Conservation (phyloP, 2,888 invertebrate species). For the Ormyrus thymus region DNA sequence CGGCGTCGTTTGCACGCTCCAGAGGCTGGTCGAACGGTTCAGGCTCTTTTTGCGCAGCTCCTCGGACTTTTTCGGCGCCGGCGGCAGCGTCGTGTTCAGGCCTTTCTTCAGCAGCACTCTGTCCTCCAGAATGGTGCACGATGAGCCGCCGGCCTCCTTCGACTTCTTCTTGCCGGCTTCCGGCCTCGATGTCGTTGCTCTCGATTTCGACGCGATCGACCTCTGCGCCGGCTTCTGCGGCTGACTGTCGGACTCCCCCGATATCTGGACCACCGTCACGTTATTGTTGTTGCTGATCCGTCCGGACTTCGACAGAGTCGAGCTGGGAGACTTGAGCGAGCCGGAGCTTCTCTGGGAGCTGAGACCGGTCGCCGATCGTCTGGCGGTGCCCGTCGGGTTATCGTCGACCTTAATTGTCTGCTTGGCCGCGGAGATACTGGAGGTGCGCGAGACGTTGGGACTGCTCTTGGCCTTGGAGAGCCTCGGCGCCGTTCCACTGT, state of each 20-base stretch:
- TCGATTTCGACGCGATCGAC: neutral
- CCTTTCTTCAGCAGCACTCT: conserved; percentile 70
- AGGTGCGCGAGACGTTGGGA: conserved; percentile 67
- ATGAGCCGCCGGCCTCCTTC: conserved; percentile 57
- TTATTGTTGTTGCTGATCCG: conserved; percentile 35
- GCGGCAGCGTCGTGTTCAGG: conserved; percentile 52
- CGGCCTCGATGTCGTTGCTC: conserved; percentile 4
- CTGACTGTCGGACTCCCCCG: conserved; percentile 34
- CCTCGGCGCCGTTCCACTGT: conserved; percentile 54
- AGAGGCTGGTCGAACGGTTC: conserved; percentile 68
- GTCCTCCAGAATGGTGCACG: conserved; percentile 72
- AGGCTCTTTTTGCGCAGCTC: conserved; percentile 63
- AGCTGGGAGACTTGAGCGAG: neutral
- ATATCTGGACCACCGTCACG: conserved; percentile 60
- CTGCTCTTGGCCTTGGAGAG: conserved; percentile 70
- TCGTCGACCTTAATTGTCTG: conserved; percentile 28
- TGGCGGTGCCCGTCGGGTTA: neutral
- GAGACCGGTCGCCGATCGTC: neutral
- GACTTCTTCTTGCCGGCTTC: conserved; percentile 59
- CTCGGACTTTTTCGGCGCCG: conserved; percentile 66
- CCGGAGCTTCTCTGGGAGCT: neutral
- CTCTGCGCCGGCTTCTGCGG: conserved; percentile 1
- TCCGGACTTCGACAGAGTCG: neutral
- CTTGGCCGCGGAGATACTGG: conserved; percentile 29
- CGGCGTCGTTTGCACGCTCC: conserved; percentile 60